Evolutionary conservation across 2,888 invertebrate genomes (phyloP).

Genomic region (Tribolium freemani): DNA sequence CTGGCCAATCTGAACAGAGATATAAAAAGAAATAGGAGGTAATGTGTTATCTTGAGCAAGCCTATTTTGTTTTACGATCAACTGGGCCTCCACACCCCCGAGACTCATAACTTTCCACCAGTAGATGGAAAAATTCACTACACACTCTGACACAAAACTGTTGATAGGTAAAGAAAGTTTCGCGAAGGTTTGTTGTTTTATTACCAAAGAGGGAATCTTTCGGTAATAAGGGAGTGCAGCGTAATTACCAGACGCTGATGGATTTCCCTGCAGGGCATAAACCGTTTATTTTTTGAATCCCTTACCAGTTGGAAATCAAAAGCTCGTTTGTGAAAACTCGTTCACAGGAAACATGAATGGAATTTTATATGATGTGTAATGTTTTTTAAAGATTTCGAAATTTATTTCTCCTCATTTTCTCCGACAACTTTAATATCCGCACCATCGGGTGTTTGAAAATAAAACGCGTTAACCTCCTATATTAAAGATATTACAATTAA

Average conservation of each 20-base stretch:
- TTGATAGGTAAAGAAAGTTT: conserved; percentile 43
- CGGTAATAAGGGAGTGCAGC: conserved; percentile 51
- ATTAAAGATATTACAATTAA: conserved; percentile 28
- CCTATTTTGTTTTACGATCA: conserved; percentile 53
- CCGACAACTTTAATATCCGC: conserved; percentile 21
- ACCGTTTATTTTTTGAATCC: conserved; percentile 59
- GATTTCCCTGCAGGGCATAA: conserved; percentile 55
- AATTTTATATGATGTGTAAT: conserved; percentile 57
- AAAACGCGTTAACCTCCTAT: conserved; percentile 4
- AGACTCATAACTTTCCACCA: conserved; percentile 51
- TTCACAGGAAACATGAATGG: conserved; percentile 55
- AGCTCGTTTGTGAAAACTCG: conserved; percentile 61
- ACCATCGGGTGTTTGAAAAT: conserved; percentile 33
- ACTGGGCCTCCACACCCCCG: conserved; percentile 47
- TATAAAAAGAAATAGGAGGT: conserved; percentile 38
- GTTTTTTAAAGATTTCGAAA: conserved; percentile 53
- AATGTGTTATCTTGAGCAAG: conserved; percentile 39
- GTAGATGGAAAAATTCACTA: conserved; percentile 55
- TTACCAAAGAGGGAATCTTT: conserved; percentile 55
- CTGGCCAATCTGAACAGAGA: conserved; percentile 21
- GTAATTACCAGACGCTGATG: conserved; percentile 59
- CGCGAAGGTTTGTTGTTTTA: conserved; percentile 50
- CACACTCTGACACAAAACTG: conserved; percentile 46
- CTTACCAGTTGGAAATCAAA: conserved; percentile 63
- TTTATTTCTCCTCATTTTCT: conserved; percentile 45